Base-by-base conservation (phyloP, 2,113 vertebrate genomes). In the Petrocephalus zakoni region DNA sequence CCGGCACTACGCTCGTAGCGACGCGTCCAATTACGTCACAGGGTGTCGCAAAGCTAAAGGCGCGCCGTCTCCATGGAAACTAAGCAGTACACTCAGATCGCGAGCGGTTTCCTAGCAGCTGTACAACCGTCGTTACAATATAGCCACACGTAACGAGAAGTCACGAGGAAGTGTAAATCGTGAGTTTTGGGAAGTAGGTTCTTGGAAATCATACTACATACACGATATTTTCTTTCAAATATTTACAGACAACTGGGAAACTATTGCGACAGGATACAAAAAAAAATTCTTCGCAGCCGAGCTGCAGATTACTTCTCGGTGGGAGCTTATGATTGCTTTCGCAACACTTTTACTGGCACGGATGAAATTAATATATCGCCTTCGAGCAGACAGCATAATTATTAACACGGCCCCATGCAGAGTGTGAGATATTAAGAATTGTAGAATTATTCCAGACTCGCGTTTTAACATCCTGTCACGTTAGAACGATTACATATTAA, bases 1-100 rank as follows among this genome's bases (percentile, higher is more conserved):
- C 0, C 10, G 68, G 87, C 82, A 89, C 75, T 89, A 91, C 91
- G 90, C 86, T 85, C 34, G 49, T 52, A 53, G 37, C 9, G 19
- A 34, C 52, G 49, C 52, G 19, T n/a, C 84, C 29, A 55, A 90
- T 8, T 86, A 89, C 1, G 0, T 52, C 56, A 75, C 2, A 2
- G 86, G 8, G 49, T 83, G 88, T 86, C 86, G 55, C 21, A 25
- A 87, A 90, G 72, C 88, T 89, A 89, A 75, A 91, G 91, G 85
- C 82, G 75, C 56, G 49, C 78, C 85, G 86, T 86, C 90, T 92
- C 90, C 92, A 92, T 93, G 90, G 92, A 93, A 94, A 93, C 87
- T 2, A 72, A 87, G 81, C 49, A 8, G 46, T 19, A 4, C 51
- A 55, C 13, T 17, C 22, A 85, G 10, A 53, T 34, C 5, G 19